phyloP scores from a whole-genome alignment of 2,888 invertebrate genomes.

The Diplolepis rosae region DNA sequence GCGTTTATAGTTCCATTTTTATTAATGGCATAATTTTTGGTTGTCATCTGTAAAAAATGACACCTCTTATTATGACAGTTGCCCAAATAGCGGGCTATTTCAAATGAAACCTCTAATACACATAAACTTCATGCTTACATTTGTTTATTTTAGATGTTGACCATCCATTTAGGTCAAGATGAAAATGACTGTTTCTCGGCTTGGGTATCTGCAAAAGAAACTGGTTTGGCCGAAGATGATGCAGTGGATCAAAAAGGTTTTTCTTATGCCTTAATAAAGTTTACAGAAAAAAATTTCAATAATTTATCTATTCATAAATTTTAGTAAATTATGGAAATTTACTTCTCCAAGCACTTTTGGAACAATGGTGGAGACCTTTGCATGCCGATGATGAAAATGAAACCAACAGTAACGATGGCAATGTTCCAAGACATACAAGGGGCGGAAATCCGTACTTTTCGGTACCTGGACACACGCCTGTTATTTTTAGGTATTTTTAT shows the following conservation, averaged over 20 bases:
- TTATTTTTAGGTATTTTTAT: slow-evolving; percentile 89
- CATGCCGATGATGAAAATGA: slow-evolving; percentile 83
- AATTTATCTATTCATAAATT: slow-evolving; percentile 45
- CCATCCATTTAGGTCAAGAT: slow-evolving; percentile 96
- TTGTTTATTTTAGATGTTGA: slow-evolving; percentile 84
- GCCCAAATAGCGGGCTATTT: no score
- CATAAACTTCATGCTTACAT: neutral
- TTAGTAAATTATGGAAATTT: slow-evolving; percentile 95
- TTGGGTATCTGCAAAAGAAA: slow-evolving; percentile 98
- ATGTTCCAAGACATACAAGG: slow-evolving; percentile 66
- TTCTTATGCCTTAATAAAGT: slow-evolving; percentile 37
- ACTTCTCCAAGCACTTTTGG: slow-evolving; percentile 93
- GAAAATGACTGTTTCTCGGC: slow-evolving; percentile 98
- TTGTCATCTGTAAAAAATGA: no score
- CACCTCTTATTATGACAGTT: no score
- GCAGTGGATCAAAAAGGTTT: slow-evolving; percentile 84
- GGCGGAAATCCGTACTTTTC: slow-evolving; percentile 83
- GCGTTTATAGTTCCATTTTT: no score
- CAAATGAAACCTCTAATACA: no score
- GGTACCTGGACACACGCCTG: slow-evolving; percentile 95
- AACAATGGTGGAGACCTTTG: slow-evolving; percentile 91
- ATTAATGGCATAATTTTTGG: no score
- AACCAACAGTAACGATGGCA: slow-evolving; percentile 77
- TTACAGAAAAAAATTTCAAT: neutral
- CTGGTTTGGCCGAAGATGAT: slow-evolving; percentile 86